A percentile compares a stretch with the other conserved stretches of the same genome.
These are phyloP conservation scores for Conchocele bisecta DNA, from an alignment of 2,888 invertebrate genomes.

Conservation along the genomic window DNA sequence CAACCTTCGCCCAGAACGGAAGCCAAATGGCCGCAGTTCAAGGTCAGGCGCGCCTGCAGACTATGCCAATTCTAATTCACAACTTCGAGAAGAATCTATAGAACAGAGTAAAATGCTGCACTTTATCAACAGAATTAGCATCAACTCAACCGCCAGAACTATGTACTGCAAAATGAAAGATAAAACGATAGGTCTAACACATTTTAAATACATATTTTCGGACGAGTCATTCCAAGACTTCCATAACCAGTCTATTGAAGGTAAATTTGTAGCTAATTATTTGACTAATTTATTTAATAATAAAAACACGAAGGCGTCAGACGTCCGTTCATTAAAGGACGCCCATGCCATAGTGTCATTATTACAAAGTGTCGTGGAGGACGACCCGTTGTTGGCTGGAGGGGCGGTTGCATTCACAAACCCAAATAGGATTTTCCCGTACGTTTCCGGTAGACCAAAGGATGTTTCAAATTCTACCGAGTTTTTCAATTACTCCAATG, in stretches of 20 bases:
- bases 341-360: slow-evolving; percentile 50
- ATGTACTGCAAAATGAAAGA: slow-evolving; percentile 3
- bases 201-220: slow-evolving; percentile 53
- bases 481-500: slow-evolving; percentile 42
- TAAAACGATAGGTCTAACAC: not conserved
- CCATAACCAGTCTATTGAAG: slow-evolving; percentile 40
- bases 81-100: slow-evolving; percentile 31
- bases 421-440: slow-evolving; percentile 65
- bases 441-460: slow-evolving; percentile 57
- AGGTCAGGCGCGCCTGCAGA: slow-evolving; percentile 20
- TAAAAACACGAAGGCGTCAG: slow-evolving; percentile 15
- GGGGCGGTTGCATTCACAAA: slow-evolving; percentile 71
- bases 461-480: slow-evolving; percentile 2
- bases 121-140: slow-evolving; percentile 52
- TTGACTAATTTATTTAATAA: slow-evolving; percentile 43
- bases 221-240: slow-evolving; percentile 47
- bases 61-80: not conserved
- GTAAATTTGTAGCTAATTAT: slow-evolving; percentile 46
- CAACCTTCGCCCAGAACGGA: slow-evolving; percentile 29
- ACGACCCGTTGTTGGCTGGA: slow-evolving; percentile 64
- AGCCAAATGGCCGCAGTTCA: slow-evolving; percentile 16
- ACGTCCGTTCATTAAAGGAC: slow-evolving; percentile 32
- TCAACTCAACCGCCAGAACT: slow-evolving; percentile 21
- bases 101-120: slow-evolving; percentile 49
- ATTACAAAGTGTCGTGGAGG: slow-evolving; percentile 63